Evolutionary conservation across 2,888 invertebrate species (phyloP), one percentile per base, ranked within the genome.

Genomic region (Noctua comes): DNA sequence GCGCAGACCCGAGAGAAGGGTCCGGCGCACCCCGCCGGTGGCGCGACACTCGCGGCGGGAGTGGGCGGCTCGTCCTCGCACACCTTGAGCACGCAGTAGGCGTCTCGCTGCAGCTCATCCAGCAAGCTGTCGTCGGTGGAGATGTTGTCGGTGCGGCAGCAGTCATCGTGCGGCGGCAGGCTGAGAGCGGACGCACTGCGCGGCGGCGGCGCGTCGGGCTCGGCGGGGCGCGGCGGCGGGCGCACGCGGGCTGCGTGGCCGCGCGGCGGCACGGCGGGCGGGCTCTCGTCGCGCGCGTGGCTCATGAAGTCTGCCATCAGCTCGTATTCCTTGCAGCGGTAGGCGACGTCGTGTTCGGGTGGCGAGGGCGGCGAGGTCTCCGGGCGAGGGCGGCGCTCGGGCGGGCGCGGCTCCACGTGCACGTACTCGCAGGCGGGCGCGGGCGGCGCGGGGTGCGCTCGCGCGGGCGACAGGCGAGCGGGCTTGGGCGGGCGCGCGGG

Each of bases 111-210:
- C 73, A 96, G 92, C 89, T 96, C 96, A 85, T 96, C 96, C 54
- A 96, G 93, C 75, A 96, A 91, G 87, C 96, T 96, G 90, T 96
- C 96, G 90, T 96, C 96, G 51, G 94, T 94, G 78, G 96, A 96
- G 43, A 91, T 84, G 59, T 91, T 86, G 88, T 92, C 93, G 62
- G 78, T 97, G 76, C 98, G 71, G 0, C 81, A 31, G 76, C 71
- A 94, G 68, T 76, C 78, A 81, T 77, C 98, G 98, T 82, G 75
- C 24, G 76, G 80, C 43, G 73, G 82, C 68, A 80, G 75, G 97
- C 85, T 98, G 97, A 86, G 98, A 97, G 97, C 87, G 98, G 96
- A 88, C 98, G 75, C 57, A 36, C 62, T 97, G 97, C 92, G 73
- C 62, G 65, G 68, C 10, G 98, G 97, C 80, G 98, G 97, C 88